Percentiles rank a stretch among this genome's conserved stretches.
These are phyloP conservation scores for Ceratitis capitata DNA, from an alignment of 1,140 invertebrate species.

Conservation along the genomic window DNA sequence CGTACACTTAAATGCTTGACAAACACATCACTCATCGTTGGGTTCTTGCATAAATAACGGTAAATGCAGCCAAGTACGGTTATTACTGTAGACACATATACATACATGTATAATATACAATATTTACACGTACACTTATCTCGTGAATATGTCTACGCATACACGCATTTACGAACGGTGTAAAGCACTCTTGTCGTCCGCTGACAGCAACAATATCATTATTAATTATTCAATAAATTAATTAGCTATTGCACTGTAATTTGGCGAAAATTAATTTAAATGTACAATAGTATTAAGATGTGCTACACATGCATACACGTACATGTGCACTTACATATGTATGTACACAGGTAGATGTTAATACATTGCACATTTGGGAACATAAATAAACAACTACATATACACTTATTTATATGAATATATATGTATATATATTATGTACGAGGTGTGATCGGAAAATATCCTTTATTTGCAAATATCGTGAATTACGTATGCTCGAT, in stretches of 20 bases:
- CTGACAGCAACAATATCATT: background rate
- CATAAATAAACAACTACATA: no score
- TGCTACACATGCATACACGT: background rate
- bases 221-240: slow-evolving; percentile 36
- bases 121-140: background rate
- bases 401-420: no score
- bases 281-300: background rate
- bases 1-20: background rate
- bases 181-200: background rate
- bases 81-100: background rate
- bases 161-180: background rate
- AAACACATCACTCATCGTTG: slow-evolving; percentile 8
- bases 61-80: background rate
- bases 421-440: no score
- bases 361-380: no score
- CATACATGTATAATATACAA: background rate
- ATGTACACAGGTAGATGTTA: no score
- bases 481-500: no score
- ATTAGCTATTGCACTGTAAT: slow-evolving; percentile 16
- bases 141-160: background rate
- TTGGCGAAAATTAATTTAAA: slow-evolving; percentile 33
- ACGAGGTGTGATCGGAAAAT: no score
- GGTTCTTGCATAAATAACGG: background rate
- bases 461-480: no score
- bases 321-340: background rate